Conservation (phyloP, 2,888 invertebrate species). For the Drosophila meridionalis region DNA sequence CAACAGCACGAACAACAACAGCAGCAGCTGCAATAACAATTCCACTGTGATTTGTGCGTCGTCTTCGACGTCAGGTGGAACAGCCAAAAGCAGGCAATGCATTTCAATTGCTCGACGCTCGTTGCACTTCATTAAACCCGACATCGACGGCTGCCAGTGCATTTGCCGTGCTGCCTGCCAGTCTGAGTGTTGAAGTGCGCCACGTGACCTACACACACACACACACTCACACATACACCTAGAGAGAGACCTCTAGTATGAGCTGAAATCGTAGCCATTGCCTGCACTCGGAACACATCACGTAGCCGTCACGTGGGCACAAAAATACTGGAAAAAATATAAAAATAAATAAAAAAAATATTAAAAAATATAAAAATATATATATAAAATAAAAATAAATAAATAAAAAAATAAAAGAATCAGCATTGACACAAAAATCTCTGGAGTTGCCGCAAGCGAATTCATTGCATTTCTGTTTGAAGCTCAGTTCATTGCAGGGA, state of each 20-base stretch:
- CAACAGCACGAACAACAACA: slow-evolving; percentile 20
- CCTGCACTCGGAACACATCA: slow-evolving; percentile 38
- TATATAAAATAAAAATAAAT: neutral
- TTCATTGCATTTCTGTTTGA: neutral
- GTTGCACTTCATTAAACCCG: slow-evolving; percentile 78
- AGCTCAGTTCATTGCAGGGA: neutral
- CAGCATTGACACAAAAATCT: slow-evolving; percentile 10
- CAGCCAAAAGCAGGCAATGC: slow-evolving; percentile 54
- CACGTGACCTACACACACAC: slow-evolving; percentile 72
- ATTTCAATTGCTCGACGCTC: slow-evolving; percentile 70
- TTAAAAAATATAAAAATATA: neutral
- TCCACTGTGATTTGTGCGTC: slow-evolving; percentile 47
- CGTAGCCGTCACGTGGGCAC: slow-evolving; percentile 57
- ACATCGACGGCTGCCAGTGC: slow-evolving; percentile 58
- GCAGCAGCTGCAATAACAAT: slow-evolving; percentile 27
- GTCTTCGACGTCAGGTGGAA: slow-evolving; percentile 36
- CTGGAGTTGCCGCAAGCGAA: slow-evolving; percentile 2
- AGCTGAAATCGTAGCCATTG: slow-evolving; percentile 6
- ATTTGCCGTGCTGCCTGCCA: slow-evolving; percentile 33
- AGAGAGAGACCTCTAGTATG: neutral
- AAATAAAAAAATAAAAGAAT: slow-evolving; percentile 8
- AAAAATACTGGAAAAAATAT: slow-evolving; percentile 7
- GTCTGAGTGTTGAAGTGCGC: slow-evolving; percentile 39
- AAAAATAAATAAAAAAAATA: slow-evolving; percentile 8
- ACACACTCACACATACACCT: slow-evolving; percentile 15